phyloP scores from a whole-genome alignment of 92 coral and sea anemone species.

The Pocillopora grandis region DNA sequence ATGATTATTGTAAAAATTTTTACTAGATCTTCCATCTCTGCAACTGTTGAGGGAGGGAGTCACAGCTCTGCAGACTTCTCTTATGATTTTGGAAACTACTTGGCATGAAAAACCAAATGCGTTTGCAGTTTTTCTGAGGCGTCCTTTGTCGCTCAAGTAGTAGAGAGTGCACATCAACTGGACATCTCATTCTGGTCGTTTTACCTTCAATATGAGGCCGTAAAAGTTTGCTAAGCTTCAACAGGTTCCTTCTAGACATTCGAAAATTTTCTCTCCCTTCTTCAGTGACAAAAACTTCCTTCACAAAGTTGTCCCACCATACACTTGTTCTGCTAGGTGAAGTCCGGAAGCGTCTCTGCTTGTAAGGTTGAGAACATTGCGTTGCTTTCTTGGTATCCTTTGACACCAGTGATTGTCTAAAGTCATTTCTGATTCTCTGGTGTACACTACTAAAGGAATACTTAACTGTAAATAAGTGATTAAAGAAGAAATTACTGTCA shows the following conservation, averaged over 20 bases:
- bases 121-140: conserved; percentile 63
- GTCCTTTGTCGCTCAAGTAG: conserved; percentile 69
- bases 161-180: conserved; percentile 71
- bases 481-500: no score
- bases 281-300: conserved; percentile 45
- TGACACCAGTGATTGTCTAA: no score
- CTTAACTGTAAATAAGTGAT: no score
- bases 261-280: conserved; percentile 57
- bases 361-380: no score
- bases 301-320: conserved; percentile 58
- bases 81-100: conserved; percentile 60
- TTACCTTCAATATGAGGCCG: conserved; percentile 61
- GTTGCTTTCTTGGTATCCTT: no score
- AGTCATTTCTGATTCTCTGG: no score
- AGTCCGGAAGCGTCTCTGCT: conserved; percentile 34
- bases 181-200: conserved; percentile 50
- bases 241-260: conserved; percentile 36
- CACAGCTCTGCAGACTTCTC: conserved; percentile 57
- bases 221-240: conserved; percentile 38
- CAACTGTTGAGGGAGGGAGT: conserved; percentile 51
- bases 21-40: conserved; percentile 46
- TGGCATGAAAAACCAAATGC: conserved; percentile 66
- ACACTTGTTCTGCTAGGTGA: conserved; percentile 51
- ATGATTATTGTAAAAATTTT: conserved; percentile 29
- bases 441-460: no score